phyloP scores from a whole-genome alignment of 2,113 vertebrate genomes.

The Thalassarche chlororhynchos region DNA sequence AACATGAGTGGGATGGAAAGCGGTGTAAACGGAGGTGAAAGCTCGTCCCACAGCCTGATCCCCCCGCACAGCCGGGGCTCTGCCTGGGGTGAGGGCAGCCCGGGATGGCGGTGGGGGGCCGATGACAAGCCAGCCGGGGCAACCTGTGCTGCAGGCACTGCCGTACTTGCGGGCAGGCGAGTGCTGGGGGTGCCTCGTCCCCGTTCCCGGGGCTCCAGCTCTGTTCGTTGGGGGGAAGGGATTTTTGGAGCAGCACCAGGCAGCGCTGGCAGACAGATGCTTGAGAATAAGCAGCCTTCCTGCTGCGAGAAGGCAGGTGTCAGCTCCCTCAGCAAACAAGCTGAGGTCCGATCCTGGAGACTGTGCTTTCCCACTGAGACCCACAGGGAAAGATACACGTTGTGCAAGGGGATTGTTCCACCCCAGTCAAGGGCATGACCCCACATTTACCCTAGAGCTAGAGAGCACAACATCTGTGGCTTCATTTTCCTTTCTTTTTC shows the following conservation, averaged over 20 bases:
- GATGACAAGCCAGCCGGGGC: not conserved
- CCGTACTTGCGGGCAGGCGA: not conserved
- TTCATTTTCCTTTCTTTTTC: not conserved
- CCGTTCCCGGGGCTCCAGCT: not conserved
- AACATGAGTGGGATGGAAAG: not conserved
- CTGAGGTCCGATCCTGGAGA: not conserved
- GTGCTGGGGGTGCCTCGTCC: not conserved
- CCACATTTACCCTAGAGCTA: not conserved
- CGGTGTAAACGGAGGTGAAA: not conserved
- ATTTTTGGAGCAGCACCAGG: not conserved
- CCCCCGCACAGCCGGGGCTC: not conserved
- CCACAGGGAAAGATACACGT: not conserved
- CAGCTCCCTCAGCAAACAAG: not conserved
- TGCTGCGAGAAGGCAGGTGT: not conserved
- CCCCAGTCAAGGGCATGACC: not conserved
- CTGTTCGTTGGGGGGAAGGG: not conserved
- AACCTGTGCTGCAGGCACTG: not conserved
- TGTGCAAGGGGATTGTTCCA: not conserved
- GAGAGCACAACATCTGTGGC: not conserved
- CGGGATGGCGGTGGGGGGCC: accelerated
- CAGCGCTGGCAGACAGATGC: not conserved
- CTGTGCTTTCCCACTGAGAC: not conserved
- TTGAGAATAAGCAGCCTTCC: not conserved
- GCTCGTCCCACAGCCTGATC: accelerated
- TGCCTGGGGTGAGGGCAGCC: not conserved